Percentiles rank a stretch among this genome's conserved stretches.
These are phyloP conservation scores for Ptilonorhynchus violaceus DNA, from an alignment of 2,113 vertebrate species.

Conservation along the genomic window DNA sequence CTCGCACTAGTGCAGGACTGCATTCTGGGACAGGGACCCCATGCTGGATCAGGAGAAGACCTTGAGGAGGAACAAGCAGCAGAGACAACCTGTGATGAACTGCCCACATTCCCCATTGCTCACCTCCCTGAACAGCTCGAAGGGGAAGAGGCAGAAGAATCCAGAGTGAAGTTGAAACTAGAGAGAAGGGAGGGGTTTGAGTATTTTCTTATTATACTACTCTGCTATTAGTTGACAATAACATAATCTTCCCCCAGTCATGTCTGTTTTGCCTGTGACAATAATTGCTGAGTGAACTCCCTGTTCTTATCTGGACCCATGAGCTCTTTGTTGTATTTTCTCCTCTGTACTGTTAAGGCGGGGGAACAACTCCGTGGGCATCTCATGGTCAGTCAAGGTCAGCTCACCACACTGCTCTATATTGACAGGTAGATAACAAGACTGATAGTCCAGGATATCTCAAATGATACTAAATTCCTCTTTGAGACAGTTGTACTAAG, in stretches of 20 bases:
- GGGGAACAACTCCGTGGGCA: neutral
- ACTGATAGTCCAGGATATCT: neutral
- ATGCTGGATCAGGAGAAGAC: neutral
- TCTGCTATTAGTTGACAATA: neutral
- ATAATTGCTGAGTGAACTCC: neutral
- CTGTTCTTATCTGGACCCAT: neutral
- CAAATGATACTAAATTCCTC: neutral
- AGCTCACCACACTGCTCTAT: neutral
- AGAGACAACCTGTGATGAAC: neutral
- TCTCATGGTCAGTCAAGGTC: neutral
- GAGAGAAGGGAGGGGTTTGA: fast-evolving
- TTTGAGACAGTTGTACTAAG: neutral
- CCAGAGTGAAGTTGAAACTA: neutral
- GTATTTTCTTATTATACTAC: neutral
- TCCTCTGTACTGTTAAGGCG: neutral
- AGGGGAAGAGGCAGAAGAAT: neutral
- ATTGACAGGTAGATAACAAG: neutral
- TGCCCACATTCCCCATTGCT: neutral
- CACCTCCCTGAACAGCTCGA: neutral
- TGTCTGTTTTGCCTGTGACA: neutral
- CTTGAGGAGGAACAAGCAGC: neutral
- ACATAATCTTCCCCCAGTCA: neutral
- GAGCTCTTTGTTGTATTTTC: neutral
- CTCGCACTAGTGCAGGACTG: neutral
- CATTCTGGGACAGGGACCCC: no score